phyloP scores from a whole-genome alignment of 30 jellyfish, hydroid and myxozoan species.

The Cassiopea andromeda region DNA sequence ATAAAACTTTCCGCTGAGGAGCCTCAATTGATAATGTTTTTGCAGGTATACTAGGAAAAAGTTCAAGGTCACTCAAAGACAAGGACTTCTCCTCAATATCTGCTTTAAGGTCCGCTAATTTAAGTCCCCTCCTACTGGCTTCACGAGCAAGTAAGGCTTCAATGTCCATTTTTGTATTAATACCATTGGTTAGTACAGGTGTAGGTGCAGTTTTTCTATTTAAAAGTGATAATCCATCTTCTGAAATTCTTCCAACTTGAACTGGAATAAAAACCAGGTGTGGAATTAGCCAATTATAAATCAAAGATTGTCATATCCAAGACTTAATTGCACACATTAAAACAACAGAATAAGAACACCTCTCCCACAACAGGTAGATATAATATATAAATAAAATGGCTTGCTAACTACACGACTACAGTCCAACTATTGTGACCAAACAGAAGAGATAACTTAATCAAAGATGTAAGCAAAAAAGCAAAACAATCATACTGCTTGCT shows the following conservation, averaged over 20 bases:
- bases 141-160: conserved; percentile 85
- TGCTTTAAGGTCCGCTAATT: conserved; percentile 74
- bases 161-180: conserved; percentile 84
- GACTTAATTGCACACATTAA: neutral
- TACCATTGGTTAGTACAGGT: conserved; percentile 85
- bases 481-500: too few relatives aligned
- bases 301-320: neutral
- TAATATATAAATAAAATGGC: too few relatives aligned
- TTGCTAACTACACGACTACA: too few relatives aligned
- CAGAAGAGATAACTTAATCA: too few relatives aligned
- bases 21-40: conserved; percentile 56
- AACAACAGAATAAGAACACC: too few relatives aligned
- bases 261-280: conserved; percentile 24
- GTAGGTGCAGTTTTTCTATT: conserved; percentile 47
- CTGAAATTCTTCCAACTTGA: conserved; percentile 49
- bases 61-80: conserved; percentile 92
- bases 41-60: conserved; percentile 68
- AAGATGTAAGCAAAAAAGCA: too few relatives aligned
- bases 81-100: conserved; percentile 80
- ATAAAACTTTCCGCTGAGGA: conserved; percentile 62
- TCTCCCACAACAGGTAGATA: too few relatives aligned
- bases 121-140: conserved; percentile 85
- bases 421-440: too few relatives aligned
- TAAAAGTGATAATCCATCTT: conserved; percentile 59
- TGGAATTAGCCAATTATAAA: neutral